A percentile compares a stretch with the other conserved stretches of the same genome.
phyloP scores from a whole-genome alignment of 1,140 invertebrate species.

The Anoplolepis gracilipes region DNA sequence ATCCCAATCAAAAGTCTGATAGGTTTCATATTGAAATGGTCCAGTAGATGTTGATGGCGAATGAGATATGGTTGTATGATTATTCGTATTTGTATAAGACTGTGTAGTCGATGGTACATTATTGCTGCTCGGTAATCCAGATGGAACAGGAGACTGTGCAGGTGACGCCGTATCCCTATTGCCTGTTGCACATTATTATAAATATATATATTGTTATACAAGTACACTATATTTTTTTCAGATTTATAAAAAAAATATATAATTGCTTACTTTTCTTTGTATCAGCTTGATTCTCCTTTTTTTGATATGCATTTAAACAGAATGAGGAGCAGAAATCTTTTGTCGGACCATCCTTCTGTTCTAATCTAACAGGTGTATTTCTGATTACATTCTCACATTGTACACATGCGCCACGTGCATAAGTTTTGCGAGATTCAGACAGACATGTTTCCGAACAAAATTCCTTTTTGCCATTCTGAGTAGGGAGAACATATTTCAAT shows the following conservation, averaged over 20 bases:
- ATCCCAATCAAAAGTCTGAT: constrained; percentile 95
- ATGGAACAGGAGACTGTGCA: constrained; percentile 80
- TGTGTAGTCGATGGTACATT: constrained; percentile 75
- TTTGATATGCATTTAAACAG: constrained; percentile 93
- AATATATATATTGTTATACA: background rate
- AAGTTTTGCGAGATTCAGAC: constrained; percentile 94
- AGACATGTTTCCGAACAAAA: constrained; percentile 97
- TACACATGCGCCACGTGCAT: constrained; percentile 93
- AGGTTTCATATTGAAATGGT: constrained; percentile 91
- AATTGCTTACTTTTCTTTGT: constrained; percentile 78
- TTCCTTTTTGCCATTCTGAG: constrained; percentile 95
- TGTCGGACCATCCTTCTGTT: constrained; percentile 86
- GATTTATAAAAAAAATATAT: background rate
- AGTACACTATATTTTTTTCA: constrained; percentile 13
- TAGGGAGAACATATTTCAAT: constrained; percentile 94
- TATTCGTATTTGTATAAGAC: constrained; percentile 78
- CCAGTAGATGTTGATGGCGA: constrained; percentile 88
- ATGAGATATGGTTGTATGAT: constrained; percentile 86
- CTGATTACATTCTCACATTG: constrained; percentile 95
- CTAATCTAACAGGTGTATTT: constrained; percentile 86
- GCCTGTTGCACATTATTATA: no score
- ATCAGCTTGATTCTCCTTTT: constrained; percentile 88
- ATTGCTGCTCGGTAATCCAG: constrained; percentile 79
- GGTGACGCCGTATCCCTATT: constrained; percentile 77
- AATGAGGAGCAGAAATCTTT: constrained; percentile 94